These are phyloP conservation scores for Ibycter americanus DNA, from an alignment of 2,797 vertebrate species.

Conservation along the genomic window DNA sequence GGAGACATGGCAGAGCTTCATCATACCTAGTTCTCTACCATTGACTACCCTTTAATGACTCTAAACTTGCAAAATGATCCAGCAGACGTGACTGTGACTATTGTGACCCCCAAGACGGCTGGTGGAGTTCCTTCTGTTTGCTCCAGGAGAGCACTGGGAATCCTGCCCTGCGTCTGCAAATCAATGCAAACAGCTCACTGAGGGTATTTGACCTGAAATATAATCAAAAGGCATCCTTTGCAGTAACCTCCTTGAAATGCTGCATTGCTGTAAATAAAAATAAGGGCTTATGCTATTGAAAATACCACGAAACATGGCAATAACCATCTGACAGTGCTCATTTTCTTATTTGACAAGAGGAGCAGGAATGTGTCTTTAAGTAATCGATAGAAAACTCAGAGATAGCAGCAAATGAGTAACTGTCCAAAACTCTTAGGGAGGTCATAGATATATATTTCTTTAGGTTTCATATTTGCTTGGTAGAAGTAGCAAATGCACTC, in stretches of 20 bases:
- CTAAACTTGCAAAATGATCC: not conserved
- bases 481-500: not conserved
- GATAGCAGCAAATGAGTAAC: not conserved
- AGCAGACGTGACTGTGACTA: not conserved
- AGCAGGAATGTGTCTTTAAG: not conserved
- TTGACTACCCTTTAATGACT: not conserved
- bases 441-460: not conserved
- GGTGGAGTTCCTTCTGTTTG: not conserved
- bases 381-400: not conserved
- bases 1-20: not conserved
- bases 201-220: not conserved
- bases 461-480: not conserved
- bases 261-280: not conserved
- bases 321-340: not conserved
- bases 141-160: not conserved
- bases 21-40: not conserved
- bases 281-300: not conserved
- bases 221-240: not conserved
- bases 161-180: not conserved
- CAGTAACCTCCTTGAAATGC: not conserved
- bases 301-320: not conserved
- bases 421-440: not conserved
- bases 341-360: not conserved
- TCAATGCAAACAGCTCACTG: not conserved
- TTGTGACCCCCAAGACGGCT: not conserved